Evolutionary conservation across 2,797 vertebrate species (phyloP), one percentile per base, ranked within the genome.

Genomic region (Hybognathus amarus): DNA sequence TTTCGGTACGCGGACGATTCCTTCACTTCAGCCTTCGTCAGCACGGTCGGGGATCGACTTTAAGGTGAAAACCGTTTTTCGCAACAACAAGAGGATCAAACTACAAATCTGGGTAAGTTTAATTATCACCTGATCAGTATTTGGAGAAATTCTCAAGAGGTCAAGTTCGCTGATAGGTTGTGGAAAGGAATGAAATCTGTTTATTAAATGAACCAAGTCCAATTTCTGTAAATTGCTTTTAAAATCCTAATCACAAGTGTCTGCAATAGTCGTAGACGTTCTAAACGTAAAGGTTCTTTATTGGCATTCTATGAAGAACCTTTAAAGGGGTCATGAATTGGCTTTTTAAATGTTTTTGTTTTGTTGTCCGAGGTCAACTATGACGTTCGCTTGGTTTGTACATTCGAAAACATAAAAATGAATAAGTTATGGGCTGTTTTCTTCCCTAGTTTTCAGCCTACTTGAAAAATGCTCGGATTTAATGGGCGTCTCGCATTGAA

Each of bases 1-100:
- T 96, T 96, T 90, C 95, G 95, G 27, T 96, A 96, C 0, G 95
- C 95, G 0, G 95, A 96, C 0, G 95, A 96, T 86, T 94, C 95
- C 71, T 96, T 96, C 91, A 96, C 94, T 0, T 93, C 95, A 0
- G 95, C 95, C 87, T 96, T 96, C 0, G 94, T 96, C 88, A 96
- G 95, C 90, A 96, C 95, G 0, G 95, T 96, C n/a, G 83, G 95
- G 95, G 85, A 96, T 96, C 5, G 95, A 96, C 91, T 96, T 96
- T 87, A 96, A 96, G 86, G 95, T 96, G 87, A 96, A 96, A 91
- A 96, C 95, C 0, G 94, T 96, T 83, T 96, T 95, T 77, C 91
- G 95, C 42, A 94, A 95, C 0, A 93, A 96, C 89, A 96, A 96
- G 90, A 90, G 95, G 86, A 95, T 96, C 89, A 96, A 96, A 86